phyloP scores from a whole-genome alignment of 2,113 vertebrate species.

The Chamaetylas fuelleborni region DNA sequence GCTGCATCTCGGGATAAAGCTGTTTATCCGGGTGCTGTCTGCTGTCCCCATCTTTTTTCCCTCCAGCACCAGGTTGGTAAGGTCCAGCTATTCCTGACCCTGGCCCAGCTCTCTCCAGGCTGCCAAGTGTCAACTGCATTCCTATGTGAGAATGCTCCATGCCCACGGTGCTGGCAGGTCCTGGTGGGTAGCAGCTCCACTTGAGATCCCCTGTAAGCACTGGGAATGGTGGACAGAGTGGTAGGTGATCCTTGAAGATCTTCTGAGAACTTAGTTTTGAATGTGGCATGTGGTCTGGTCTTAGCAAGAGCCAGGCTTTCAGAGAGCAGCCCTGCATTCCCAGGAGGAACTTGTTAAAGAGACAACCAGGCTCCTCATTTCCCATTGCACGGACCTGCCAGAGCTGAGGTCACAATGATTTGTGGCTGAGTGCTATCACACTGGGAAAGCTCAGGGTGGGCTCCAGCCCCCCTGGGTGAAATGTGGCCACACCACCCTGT shows the following conservation, averaged over 20 bases:
- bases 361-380: neutral
- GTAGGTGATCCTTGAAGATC: neutral
- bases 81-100: neutral
- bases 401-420: neutral
- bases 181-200: fast-evolving
- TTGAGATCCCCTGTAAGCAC: neutral
- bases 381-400: neutral
- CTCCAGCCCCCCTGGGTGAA: neutral
- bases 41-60: neutral
- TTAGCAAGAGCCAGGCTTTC: neutral
- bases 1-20: neutral
- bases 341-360: neutral
- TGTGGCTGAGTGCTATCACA: fast-evolving
- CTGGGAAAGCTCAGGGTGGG: neutral
- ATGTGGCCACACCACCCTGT: neutral
- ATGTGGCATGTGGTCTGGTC: neutral
- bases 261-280: neutral
- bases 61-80: neutral
- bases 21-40: neutral
- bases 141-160: neutral
- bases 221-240: neutral
- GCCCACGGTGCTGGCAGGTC: neutral
- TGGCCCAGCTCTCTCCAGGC: neutral
- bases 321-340: neutral
- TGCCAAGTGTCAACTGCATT: neutral